phyloP scores from a whole-genome alignment of 2,797 vertebrate species.

The Avahi laniger region DNA sequence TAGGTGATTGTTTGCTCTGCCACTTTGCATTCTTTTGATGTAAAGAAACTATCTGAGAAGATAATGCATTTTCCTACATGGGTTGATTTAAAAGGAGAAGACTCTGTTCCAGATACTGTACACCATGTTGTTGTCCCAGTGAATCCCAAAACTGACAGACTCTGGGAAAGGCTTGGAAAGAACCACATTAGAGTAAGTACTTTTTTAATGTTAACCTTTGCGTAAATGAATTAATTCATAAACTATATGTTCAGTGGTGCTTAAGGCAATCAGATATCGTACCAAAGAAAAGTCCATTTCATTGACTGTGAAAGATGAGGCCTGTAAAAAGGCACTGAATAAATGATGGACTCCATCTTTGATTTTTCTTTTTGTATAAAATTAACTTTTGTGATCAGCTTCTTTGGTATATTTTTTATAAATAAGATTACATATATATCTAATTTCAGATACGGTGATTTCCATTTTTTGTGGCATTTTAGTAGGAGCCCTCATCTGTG shows the following conservation, averaged over 20 bases:
- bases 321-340: background rate
- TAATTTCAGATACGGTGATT: background rate
- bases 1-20: constrained; percentile 99
- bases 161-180: constrained; percentile 94
- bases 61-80: constrained; percentile 99
- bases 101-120: constrained; percentile 97
- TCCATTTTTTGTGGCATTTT: background rate
- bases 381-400: background rate
- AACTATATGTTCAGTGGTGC: background rate
- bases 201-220: fast-evolving
- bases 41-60: constrained; percentile 97
- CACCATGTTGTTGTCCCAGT: constrained; percentile 97
- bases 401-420: background rate
- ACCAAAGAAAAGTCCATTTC: background rate
- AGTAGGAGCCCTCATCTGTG: background rate
- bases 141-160: constrained; percentile 94
- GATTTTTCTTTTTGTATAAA: background rate
- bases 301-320: background rate
- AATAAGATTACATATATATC: background rate
- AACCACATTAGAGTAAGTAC: constrained; percentile 91
- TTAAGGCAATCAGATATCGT: background rate
- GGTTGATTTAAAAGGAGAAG: constrained; percentile 99
- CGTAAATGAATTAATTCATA: background rate
- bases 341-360: background rate
- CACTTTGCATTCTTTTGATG: constrained; percentile 97